A percentile compares a stretch with the other conserved stretches of the same genome.
Conservation (phyloP, 2,113 vertebrate species). For the Corythaixoides concolor region DNA sequence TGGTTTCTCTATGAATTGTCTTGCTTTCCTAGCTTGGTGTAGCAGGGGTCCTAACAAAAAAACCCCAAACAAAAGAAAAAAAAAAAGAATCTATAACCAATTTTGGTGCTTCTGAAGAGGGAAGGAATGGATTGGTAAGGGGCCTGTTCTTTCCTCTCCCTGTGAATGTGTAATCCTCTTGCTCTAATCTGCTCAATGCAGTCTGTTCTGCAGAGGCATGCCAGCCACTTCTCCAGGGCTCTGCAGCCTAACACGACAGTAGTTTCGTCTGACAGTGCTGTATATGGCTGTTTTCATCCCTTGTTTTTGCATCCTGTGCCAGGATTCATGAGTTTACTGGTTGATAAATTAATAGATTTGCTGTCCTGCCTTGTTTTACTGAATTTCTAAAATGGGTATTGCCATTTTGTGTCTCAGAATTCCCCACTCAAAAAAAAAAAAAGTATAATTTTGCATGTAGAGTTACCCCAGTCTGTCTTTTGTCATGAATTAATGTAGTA, state of each 20-base stretch:
- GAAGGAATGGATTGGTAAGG: neutral
- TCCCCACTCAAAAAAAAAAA: neutral
- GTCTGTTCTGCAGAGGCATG: neutral
- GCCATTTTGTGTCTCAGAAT: neutral
- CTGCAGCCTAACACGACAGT: neutral
- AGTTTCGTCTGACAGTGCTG: neutral
- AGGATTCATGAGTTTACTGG: neutral
- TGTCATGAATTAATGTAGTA: neutral
- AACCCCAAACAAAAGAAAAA: neutral
- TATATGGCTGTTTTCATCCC: neutral
- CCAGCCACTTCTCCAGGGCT: neutral
- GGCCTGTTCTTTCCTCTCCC: neutral
- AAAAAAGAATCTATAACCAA: neutral
- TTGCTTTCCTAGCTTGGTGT: neutral
- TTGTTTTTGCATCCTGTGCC: neutral
- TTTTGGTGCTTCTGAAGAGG: neutral
- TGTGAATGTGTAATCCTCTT: neutral
- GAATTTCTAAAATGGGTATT: neutral
- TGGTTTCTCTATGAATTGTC: neutral
- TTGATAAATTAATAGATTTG: neutral
- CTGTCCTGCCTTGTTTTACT: neutral
- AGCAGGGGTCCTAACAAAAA: neutral
- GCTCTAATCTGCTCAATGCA: neutral
- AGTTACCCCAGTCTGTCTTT: neutral
- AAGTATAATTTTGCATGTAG: neutral